Conservation (phyloP, 2,113 vertebrate genomes). For the Hippocampus mohnikei region DNA sequence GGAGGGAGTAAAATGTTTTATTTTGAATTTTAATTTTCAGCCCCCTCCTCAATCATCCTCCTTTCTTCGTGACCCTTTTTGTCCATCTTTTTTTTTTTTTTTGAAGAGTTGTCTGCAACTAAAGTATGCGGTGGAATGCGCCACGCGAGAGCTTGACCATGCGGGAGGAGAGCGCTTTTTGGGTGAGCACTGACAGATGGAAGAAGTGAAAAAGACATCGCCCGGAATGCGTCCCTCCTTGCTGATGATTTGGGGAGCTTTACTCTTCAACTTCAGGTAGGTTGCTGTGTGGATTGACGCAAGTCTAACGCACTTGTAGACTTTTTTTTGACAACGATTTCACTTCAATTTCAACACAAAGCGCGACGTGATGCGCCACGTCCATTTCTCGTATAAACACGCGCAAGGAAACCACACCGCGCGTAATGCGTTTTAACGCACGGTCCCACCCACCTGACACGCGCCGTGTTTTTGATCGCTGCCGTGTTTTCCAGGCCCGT, state of each 20-base stretch:
- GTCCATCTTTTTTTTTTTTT: background rate
- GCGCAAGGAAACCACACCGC: background rate
- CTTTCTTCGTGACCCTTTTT: background rate
- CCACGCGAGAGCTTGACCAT: conserved; percentile 27
- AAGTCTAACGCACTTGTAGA: conserved; percentile 7
- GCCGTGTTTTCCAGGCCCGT: conserved; percentile 71
- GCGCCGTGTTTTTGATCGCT: conserved; percentile 19
- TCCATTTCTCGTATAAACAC: no score
- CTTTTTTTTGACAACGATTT: background rate
- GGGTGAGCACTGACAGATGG: conserved; percentile 69
- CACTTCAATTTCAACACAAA: background rate
- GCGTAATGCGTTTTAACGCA: conserved; percentile 7
- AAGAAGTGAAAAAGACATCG: conserved; percentile 75
- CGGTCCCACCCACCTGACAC: background rate
- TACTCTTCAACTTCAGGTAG: conserved; percentile 95
- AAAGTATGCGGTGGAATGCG: conserved; percentile 76
- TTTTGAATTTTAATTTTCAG: conserved; percentile 7
- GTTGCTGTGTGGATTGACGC: background rate
- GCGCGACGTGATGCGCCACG: background rate
- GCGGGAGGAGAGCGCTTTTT: conserved; percentile 48
- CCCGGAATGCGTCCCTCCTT: conserved; percentile 92
- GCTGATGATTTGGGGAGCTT: conserved; percentile 88
- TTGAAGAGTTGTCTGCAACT: conserved; percentile 53
- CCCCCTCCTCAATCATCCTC: background rate
- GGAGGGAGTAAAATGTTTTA: background rate